Evolutionary conservation across 2,888 invertebrate species (phyloP).

Genomic region (Caenorhabditis sp.): DNA sequence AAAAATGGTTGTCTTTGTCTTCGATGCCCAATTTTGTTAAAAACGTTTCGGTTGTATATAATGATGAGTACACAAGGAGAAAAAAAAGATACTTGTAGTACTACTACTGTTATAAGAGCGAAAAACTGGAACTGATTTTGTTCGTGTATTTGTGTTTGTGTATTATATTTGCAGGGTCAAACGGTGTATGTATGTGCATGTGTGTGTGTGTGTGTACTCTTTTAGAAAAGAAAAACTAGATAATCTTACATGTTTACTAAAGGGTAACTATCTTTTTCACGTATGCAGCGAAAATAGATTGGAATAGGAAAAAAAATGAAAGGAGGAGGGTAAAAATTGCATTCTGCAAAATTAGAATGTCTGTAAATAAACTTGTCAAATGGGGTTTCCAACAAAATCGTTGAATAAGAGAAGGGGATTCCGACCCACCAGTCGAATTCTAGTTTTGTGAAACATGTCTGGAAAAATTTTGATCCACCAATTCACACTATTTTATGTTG

Average conservation of each 20-base stretch:
- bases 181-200: background rate
- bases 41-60: background rate
- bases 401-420: no score
- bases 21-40: background rate
- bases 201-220: background rate
- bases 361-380: no score
- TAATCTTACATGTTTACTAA: background rate
- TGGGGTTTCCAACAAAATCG: no score
- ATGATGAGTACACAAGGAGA: background rate
- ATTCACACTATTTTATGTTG: no score
- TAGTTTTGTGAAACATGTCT: no score
- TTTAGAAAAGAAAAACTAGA: background rate
- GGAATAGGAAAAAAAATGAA: background rate
- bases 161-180: background rate
- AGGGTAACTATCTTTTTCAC: background rate
- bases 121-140: conserved; percentile 2
- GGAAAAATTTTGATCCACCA: no score
- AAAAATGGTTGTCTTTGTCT: background rate
- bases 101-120: background rate
- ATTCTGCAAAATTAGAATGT: no score
- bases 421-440: no score
- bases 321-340: background rate
- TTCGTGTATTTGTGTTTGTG: background rate
- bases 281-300: background rate
- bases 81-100: background rate